Conservation (phyloP, 1,140 invertebrate genomes). For the Cydia splendana region DNA sequence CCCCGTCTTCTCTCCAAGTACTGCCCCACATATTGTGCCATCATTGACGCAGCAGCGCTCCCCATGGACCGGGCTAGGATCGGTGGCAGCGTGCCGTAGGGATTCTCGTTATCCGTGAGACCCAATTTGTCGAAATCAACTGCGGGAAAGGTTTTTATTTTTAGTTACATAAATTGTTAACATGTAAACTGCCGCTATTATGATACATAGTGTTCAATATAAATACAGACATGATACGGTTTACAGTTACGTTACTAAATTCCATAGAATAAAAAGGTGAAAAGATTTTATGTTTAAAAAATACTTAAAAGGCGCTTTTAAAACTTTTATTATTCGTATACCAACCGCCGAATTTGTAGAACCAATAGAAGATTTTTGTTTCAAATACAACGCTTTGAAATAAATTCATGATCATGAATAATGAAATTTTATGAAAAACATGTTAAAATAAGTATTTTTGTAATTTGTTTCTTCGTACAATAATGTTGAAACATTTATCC, state of each 20-base stretch:
- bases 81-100: constrained; percentile 88
- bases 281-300: too few species aligned
- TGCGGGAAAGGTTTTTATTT: constrained; percentile 55
- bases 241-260: background rate
- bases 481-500: too few species aligned
- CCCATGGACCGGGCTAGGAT: constrained; percentile 86
- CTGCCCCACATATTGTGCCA: constrained; percentile 86
- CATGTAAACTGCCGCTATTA: background rate
- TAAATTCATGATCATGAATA: too few species aligned
- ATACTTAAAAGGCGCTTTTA: too few species aligned
- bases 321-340: too few species aligned
- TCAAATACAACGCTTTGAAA: too few species aligned
- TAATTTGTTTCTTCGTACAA: too few species aligned
- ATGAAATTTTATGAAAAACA: too few species aligned
- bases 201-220: background rate
- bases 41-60: constrained; percentile 83
- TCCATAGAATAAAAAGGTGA: too few species aligned
- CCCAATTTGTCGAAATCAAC: constrained; percentile 92
- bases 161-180: background rate
- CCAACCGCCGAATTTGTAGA: too few species aligned
- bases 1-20: constrained; percentile 84
- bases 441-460: too few species aligned
- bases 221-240: background rate
- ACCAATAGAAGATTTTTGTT: too few species aligned
- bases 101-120: constrained; percentile 91